Base-by-base conservation (phyloP, 64 coral and sea anemone species). In the Porites australiensis region DNA sequence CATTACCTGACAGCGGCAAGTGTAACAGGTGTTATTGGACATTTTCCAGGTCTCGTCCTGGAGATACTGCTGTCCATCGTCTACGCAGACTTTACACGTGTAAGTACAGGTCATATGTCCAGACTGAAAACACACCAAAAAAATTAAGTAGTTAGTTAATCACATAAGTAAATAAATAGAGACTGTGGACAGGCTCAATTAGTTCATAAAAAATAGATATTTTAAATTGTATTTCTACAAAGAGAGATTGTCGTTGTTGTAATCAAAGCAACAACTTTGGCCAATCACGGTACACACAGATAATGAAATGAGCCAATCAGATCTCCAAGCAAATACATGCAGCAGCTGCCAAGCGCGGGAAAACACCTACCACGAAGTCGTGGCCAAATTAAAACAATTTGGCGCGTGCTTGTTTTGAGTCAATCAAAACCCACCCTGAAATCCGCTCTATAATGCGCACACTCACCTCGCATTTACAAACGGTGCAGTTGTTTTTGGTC, bases 401-500 rank as follows among this genome's bases (percentile, higher is more conserved):
- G 27, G 27, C 0, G 27, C 27, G 27, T 0, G 27, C 1, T 37
- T 37, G 27, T 37, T 37, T 37, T 37, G 27, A 37, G 27, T 37
- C 27, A 37, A 37, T 37, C 27, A 37, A 37, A 37, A 37, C 27
- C 27, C 27, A 37, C 27, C 27, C 27, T 37, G 27, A 37, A 37
- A 37, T 37, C 27, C 27, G 27, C 27, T 37, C 19, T 54, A 76
- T 61, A 48, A 8, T 48, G 15, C 18, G 5, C 70, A 62, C 6
- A 7, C 48, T 93, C 83, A 96, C 95, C 88, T 89, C 90, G 52
- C 95, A 96, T 21, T 90, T 64, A 88, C 88, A 94, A 6, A 54
- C 4, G 64, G 78, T 96, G 58, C 95, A 96, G 9, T 96, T 90
- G 50, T 96, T 76, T 71, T 87, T 96, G 23, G 37, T 64, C 95